phyloP scores from a whole-genome alignment of 1,140 invertebrate genomes.

The Episyrphus balteatus region DNA sequence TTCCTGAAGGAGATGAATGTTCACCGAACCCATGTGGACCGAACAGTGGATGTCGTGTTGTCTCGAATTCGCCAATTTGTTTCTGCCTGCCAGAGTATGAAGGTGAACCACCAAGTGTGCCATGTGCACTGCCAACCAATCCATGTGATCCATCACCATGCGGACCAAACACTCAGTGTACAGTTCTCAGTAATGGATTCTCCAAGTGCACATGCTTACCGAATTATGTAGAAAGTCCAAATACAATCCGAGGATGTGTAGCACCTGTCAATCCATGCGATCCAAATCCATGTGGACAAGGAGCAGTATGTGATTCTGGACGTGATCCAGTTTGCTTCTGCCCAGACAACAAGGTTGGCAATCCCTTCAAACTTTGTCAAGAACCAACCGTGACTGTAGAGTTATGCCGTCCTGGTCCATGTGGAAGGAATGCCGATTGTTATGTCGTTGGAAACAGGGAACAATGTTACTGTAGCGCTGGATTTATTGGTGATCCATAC shows the following conservation, averaged over 20 bases:
- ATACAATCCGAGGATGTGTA: constrained; percentile 73
- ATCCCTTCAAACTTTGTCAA: constrained; percentile 63
- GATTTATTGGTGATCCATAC: constrained; percentile 66
- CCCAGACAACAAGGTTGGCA: constrained; percentile 59
- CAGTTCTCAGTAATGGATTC: constrained; percentile 66
- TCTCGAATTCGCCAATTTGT: constrained; percentile 59
- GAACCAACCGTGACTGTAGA: constrained; percentile 44
- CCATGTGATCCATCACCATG: constrained; percentile 78
- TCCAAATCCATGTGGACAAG: constrained; percentile 66
- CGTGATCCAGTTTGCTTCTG: constrained; percentile 70
- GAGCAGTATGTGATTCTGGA: constrained; percentile 67
- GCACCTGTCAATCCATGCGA: constrained; percentile 66
- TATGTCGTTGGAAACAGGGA: constrained; percentile 60
- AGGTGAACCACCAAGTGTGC: constrained; percentile 62
- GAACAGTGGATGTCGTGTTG: constrained; percentile 65
- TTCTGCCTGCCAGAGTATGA: constrained; percentile 82
- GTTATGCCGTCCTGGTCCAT: constrained; percentile 63
- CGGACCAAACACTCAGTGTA: constrained; percentile 78
- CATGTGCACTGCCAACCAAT: constrained; percentile 44
- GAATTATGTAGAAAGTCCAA: constrained; percentile 74
- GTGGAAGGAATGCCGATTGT: constrained; percentile 66
- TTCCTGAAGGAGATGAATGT: constrained; percentile 78
- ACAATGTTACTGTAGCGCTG: constrained; percentile 64
- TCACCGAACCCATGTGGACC: constrained; percentile 72
- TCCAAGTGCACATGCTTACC: constrained; percentile 76